Base-by-base conservation (phyloP, 2,888 invertebrate genomes). In the Hecatera dysodea region DNA sequence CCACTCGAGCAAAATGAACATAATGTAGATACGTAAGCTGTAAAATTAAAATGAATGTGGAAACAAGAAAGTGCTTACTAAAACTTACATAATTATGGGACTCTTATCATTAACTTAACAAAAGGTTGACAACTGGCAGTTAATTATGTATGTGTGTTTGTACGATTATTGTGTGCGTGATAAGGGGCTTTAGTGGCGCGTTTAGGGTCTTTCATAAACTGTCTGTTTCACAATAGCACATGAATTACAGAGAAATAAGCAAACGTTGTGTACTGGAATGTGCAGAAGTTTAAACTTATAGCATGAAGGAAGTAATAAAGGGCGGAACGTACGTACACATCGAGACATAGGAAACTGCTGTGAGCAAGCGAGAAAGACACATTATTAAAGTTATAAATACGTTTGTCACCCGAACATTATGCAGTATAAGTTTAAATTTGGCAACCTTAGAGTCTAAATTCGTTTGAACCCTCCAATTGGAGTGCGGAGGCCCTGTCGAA, bases 401-500 rank as follows among this genome's bases (percentile, higher is more conserved):
- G 80, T 87, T 81, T 83, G 85, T 81, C 85, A 87, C 72, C 72
- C 70, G 81, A 89, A 90, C 89, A 85, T 90, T 88, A 87, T 75
- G 73, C 67, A 78, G 75, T 83, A 81, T 85, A 76, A 86, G 75
- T 84, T 90, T 84, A 86, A 91, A 89, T 82, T 85, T 77, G 56
- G 78, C 68, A 75, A 72, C 75, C 80, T 88, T 92, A 93, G 84
- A 88, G 94, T 92, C 81, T 82, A 90, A 89, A 92, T 89, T 94
- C 87, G 88, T 82, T 81, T 88, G 90, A 81, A 80, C 84, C 73
- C 78, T 74, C 63, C 81, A 77, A 86, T 88, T 86, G 85, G 85
- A 89, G 85, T 87, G 86, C 86, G 71, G 89, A 88, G 85, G 89
- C 91, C 91, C 93, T 93, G 95, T 95, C 95, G 94, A 95, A 95